A percentile compares a stretch with the other conserved stretches of the same genome.
phyloP scores from a whole-genome alignment of 2,888 invertebrate genomes.

The Leptinotarsa tumamoca region DNA sequence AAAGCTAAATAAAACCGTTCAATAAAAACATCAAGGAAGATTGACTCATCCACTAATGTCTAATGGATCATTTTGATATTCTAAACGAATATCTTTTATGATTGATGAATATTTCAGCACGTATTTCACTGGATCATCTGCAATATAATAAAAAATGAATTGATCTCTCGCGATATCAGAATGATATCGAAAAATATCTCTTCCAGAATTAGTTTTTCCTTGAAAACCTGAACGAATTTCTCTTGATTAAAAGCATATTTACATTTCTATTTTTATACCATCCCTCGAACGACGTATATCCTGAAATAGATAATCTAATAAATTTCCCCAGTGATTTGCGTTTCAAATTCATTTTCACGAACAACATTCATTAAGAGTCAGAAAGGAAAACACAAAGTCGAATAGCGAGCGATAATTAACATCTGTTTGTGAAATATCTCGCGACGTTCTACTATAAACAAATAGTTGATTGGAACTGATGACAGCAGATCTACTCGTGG shows the following conservation, averaged over 20 bases:
- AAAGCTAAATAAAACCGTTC: too few species aligned
- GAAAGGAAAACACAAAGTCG: background rate
- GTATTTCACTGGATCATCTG: too few species aligned
- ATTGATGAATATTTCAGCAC: too few species aligned
- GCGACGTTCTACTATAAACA: background rate
- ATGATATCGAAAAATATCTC: background rate
- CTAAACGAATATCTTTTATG: too few species aligned
- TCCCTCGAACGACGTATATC: background rate
- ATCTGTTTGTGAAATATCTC: background rate
- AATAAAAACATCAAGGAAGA: too few species aligned
- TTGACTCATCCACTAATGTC: too few species aligned
- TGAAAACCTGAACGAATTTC: background rate
- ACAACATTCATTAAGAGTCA: background rate
- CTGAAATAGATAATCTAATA: background rate
- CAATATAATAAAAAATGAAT: too few species aligned
- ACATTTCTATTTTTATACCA: background rate
- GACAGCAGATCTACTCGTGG: background rate
- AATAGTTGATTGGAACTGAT: background rate
- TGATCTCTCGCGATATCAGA: too few species aligned
- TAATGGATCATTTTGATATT: too few species aligned
- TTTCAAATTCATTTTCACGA: constrained; percentile 1
- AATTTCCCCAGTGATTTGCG: background rate
- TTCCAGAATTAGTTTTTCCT: background rate
- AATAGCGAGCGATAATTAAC: background rate
- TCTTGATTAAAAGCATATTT: background rate